Base-by-base conservation (phyloP, 2,113 vertebrate species). In the Geothlypis trichas region DNA sequence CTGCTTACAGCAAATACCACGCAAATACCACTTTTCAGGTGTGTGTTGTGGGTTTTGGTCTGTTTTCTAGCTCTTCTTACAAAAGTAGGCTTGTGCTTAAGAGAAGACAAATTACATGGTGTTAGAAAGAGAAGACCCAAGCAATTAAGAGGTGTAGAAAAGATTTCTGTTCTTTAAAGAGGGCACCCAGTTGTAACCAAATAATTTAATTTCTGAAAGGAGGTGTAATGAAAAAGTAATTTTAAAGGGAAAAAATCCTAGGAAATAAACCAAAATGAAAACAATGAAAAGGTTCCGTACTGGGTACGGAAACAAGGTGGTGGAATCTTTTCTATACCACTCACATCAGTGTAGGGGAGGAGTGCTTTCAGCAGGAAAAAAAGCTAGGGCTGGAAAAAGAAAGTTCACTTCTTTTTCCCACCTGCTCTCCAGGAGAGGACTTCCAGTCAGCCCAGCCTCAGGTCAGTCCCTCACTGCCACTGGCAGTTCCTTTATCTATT, bases 371-470 rank as follows among this genome's bases (percentile, higher is more conserved):
- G 37, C 37, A 39, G 37, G 37, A 39, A 39, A 39, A 39, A 39
- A 39, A 39, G 37, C 37, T 39, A 39, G 37, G 37, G 37, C 37
- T 39, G 37, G 37, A 39, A 39, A 39, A 39, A 11, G 37, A 39
- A 39, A 39, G 37, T 39, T 39, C 37, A 39, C 37, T 39, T 39
- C 37, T 39, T 39, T 39, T 39, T 39, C 37, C 37, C 37, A 39
- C 37, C 37, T 39, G 37, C 37, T 11, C 37, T 39, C 37, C 37
- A 39, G 37, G 10, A 39, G 37, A 39, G 11, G 37, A 9, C 52
- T 18, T 77, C 31, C 21, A 14, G 15, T 77, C 44, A 52, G 17
- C 27, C 27, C 0, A 0, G 33, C 5, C 22, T 58, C 57, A 1
- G 39, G 33, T 13, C 19, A 20, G 47, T 54, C 55, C 73, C 33